These are phyloP conservation scores for Pantala flavescens DNA, from an alignment of 1,140 invertebrate species.

Conservation along the genomic window DNA sequence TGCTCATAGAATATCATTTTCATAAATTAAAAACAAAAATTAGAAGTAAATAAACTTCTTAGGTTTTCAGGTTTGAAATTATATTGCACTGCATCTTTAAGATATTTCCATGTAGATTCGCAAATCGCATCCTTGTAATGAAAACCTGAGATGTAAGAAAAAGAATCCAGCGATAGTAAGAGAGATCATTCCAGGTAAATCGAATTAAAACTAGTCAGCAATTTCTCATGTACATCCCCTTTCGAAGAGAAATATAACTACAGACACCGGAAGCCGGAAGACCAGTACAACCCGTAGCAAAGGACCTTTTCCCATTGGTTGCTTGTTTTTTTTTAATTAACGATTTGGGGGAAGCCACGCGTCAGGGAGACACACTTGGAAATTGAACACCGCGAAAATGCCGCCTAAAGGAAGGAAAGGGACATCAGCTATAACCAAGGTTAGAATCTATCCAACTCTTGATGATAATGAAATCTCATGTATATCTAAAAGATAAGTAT, in stretches of 20 bases:
- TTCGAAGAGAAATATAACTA: neutral
- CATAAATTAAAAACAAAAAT: too few relatives aligned
- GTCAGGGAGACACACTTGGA: neutral
- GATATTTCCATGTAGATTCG: too few relatives aligned
- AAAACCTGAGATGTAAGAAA: too few relatives aligned
- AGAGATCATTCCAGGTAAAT: too few relatives aligned
- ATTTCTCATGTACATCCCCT: neutral
- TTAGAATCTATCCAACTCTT: neutral
- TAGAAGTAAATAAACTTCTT: too few relatives aligned
- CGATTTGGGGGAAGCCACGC: slow-evolving; percentile 4
- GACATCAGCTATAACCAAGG: neutral
- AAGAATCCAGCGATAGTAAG: too few relatives aligned
- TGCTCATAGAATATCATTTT: too few relatives aligned
- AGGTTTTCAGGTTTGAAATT: too few relatives aligned
- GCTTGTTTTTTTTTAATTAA: slow-evolving; percentile 11
- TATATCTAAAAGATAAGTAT: neutral
- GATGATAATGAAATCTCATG: too few relatives aligned
- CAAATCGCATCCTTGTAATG: too few relatives aligned
- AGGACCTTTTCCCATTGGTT: slow-evolving; percentile 5
- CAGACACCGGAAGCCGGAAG: neutral
- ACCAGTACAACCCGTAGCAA: neutral
- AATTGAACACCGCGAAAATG: neutral
- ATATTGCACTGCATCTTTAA: too few relatives aligned
- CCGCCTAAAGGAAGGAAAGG: slow-evolving; percentile 3
- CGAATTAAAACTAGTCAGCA: too few relatives aligned